Evolutionary conservation across 2,113 vertebrate genomes (phyloP).

Genomic region (Proteles cristata): DNA sequence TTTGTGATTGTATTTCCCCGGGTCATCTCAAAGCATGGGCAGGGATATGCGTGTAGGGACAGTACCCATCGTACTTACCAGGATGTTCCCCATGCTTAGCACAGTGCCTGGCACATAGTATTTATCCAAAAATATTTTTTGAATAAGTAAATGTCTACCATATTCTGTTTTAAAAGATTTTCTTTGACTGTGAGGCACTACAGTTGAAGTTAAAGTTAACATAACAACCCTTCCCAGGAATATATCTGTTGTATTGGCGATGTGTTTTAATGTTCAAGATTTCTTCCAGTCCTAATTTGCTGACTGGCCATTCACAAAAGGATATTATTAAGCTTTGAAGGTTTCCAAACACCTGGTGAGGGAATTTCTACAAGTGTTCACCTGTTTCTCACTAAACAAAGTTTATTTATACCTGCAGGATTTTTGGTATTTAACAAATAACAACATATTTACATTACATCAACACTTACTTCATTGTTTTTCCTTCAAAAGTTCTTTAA

Average conservation of each 20-base stretch:
- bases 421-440: slow-evolving; percentile 56
- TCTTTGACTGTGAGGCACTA: background rate
- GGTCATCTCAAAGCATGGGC: background rate
- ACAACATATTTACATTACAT: slow-evolving; percentile 42
- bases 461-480: slow-evolving; percentile 56
- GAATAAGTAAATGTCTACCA: background rate
- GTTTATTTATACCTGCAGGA: slow-evolving; percentile 32
- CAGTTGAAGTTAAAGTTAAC: background rate
- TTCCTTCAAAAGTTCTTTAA: slow-evolving; percentile 5
- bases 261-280: background rate
- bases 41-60: background rate
- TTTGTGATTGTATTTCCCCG: background rate
- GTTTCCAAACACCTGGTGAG: slow-evolving; percentile 14
- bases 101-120: background rate
- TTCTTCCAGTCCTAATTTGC: slow-evolving; percentile 48
- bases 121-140: background rate
- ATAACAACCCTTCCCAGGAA: background rate
- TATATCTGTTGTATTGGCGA: background rate
- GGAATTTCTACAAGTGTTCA: slow-evolving; percentile 30
- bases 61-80: background rate
- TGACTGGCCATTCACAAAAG: slow-evolving; percentile 31
- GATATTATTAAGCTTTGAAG: slow-evolving; percentile 30
- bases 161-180: slow-evolving; percentile 20
- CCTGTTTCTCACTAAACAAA: slow-evolving; percentile 11
- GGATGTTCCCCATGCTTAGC: no score